phyloP scores from a whole-genome alignment of 1,140 invertebrate genomes.

The Nasonia giraulti region DNA sequence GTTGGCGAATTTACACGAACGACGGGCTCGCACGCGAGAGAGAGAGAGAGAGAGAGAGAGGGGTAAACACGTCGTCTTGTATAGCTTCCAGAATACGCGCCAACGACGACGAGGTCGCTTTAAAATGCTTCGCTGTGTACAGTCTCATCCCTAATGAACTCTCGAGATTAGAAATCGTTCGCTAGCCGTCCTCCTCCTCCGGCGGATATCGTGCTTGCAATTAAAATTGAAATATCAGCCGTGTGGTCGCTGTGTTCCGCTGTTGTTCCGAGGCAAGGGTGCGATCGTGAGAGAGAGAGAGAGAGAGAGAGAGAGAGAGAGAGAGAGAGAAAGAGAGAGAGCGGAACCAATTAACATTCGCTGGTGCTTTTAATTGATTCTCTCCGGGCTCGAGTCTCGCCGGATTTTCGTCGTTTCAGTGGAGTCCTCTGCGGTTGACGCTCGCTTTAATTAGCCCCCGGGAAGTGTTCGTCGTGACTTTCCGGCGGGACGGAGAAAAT shows the following conservation, averaged over 20 bases:
- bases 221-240: constrained; percentile 72
- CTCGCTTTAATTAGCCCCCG: background rate
- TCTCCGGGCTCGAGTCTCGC: background rate
- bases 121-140: constrained; percentile 60
- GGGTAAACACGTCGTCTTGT: background rate
- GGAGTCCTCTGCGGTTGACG: background rate
- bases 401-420: background rate
- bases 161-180: constrained; percentile 66
- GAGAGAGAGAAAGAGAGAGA: background rate
- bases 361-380: constrained; percentile 23
- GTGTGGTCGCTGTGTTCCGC: constrained; percentile 52
- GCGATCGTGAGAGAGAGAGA: no score
- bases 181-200: background rate
- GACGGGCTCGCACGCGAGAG: constrained; percentile 32
- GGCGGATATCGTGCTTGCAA: constrained; percentile 66
- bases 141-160: constrained; percentile 66
- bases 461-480: background rate
- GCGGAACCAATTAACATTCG: constrained; percentile 16
- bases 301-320: no score
- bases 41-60: background rate
- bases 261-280: background rate
- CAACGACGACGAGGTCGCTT: background rate
- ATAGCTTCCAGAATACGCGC: constrained; percentile 47
- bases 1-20: constrained; percentile 47
- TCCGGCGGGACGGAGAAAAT: background rate